A percentile compares a stretch with the other conserved stretches of the same genome.
Conservation (phyloP, 1,140 invertebrate genomes). For the Gryon sp. region DNA sequence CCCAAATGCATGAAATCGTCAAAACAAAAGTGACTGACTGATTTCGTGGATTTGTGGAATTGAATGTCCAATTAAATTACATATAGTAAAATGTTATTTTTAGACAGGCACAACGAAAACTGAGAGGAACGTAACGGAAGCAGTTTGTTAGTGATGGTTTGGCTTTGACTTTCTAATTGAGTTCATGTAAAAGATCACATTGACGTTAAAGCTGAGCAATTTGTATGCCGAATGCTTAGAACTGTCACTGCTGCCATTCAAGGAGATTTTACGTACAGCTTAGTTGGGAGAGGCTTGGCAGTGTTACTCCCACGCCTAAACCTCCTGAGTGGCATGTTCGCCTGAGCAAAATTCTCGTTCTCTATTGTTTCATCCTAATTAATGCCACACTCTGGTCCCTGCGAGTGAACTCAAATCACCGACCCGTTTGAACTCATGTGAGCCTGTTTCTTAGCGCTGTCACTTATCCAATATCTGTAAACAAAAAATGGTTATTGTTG, state of each 20-base stretch:
- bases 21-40: too few relatives aligned
- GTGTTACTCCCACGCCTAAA: constrained; percentile 75
- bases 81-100: too few relatives aligned
- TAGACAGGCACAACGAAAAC: too few relatives aligned
- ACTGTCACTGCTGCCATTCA: constrained; percentile 50
- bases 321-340: constrained; percentile 70
- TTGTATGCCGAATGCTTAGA: constrained; percentile 2
- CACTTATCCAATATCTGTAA: constrained; percentile 79
- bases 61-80: too few relatives aligned
- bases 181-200: too few relatives aligned
- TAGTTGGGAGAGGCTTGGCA: constrained; percentile 45
- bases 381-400: constrained; percentile 65
- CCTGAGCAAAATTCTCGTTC: constrained; percentile 77
- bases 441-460: constrained; percentile 73
- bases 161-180: too few relatives aligned
- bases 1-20: too few relatives aligned
- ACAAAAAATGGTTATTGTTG: constrained; percentile 76
- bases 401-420: constrained; percentile 23
- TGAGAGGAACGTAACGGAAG: too few relatives aligned
- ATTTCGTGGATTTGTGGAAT: too few relatives aligned
- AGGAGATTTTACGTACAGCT: constrained; percentile 51
- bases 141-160: too few relatives aligned
- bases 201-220: too few relatives aligned
- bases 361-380: constrained; percentile 79
- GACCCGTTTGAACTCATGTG: constrained; percentile 62